A percentile compares a stretch with the other conserved stretches of the same genome.
phyloP scores from a whole-genome alignment of 2,888 invertebrate species.

The Ectobius pallidus region DNA sequence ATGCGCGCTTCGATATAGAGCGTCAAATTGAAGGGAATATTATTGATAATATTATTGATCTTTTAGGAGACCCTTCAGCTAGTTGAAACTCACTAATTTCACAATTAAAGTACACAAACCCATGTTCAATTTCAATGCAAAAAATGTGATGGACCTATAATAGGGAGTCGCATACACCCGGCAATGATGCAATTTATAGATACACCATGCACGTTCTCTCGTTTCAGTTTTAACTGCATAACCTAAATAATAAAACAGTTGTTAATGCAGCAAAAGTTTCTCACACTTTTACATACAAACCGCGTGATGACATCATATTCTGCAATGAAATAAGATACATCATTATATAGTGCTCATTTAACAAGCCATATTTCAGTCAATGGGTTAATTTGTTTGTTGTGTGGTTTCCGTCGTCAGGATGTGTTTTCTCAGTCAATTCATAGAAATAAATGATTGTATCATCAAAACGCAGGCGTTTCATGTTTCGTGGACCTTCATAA shows the following conservation, averaged over 20 bases:
- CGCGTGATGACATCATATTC: background rate
- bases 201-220: no score
- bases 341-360: constrained; percentile 4
- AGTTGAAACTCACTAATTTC: no score
- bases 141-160: no score
- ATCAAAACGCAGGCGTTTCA: background rate
- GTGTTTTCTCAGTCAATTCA: background rate
- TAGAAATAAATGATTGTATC: background rate
- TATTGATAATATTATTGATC: no score
- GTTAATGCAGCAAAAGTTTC: background rate
- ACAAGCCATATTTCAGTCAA: background rate
- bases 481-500: no score
- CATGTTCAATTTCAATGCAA: no score
- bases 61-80: no score
- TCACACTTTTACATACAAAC: background rate
- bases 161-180: no score
- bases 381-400: background rate
- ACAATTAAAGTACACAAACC: no score
- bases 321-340: constrained; percentile 13
- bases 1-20: no score
- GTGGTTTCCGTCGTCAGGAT: background rate
- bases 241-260: background rate
- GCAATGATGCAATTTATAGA: no score
- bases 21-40: no score
- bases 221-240: background rate